Evolutionary conservation across 2,113 vertebrate species (phyloP), one percentile per base, ranked within the genome.

Genomic region (Saccopteryx bilineata): DNA sequence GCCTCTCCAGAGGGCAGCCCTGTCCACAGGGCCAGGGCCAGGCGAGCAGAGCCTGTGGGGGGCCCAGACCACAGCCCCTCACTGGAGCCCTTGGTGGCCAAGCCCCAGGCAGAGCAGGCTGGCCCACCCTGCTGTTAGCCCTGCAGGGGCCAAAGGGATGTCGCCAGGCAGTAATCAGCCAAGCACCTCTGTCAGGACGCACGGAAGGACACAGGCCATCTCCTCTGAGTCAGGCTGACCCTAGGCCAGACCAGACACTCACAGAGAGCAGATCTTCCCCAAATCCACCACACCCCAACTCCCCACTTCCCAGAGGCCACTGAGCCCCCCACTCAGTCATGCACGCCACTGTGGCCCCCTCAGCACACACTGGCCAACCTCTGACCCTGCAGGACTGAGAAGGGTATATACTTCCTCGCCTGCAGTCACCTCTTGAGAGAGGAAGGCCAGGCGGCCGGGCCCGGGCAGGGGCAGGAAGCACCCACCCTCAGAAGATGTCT

Each of bases 31-130:
- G 52, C 71, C 71, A 23, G 71, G 31, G 52, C 24, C 10, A 11
- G 33, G 8, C 1, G 0, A 2, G 56, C 28, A 12, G 14, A 13
- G n/a, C 69, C 9, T n/a, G 23, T 5, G 13, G 18, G 33, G n/a
- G 10, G 56, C 24, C 5, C 4, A 1, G 81, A 48, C 71, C 5
- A 2, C 0, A 5, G 5, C 5, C 52, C 18, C 21, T 15, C 23
- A 5, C 1, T n/a, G 0, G 2, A 74, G 63, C 14, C 0, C 58
- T 65, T 12, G 0, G 28, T 4, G 15, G 39, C 61, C 0, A 0
- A 5, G 6, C 69, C 72, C 52, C 14, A 9, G 33, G 33, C 72
- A 17, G n/a, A 18, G 17, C 66, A 63, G 26, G 50, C 46, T 50
- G 75, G 33, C 56, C 2, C 0, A 4, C 5, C 18, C 56, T 12